A percentile compares a stretch with the other conserved stretches of the same genome.
Conservation (phyloP, 2,113 vertebrate genomes). For the Nibea albiflora region DNA sequence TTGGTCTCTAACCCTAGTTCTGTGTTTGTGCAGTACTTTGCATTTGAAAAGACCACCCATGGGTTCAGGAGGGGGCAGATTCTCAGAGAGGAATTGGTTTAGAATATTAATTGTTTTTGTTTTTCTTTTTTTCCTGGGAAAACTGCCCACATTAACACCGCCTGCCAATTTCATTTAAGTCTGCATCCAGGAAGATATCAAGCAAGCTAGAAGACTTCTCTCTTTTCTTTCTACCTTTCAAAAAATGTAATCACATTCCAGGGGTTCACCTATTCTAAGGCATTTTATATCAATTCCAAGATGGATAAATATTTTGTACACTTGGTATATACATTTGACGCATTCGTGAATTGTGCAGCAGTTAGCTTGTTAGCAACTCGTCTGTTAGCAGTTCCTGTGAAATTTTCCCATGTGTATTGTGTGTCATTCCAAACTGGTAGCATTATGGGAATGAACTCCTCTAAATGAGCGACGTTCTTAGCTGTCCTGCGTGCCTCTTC, state of each 20-base stretch:
- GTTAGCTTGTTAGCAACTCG: not conserved
- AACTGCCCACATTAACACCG: constrained; percentile 59
- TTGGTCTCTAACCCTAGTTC: constrained; percentile 42
- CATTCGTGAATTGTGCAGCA: not conserved
- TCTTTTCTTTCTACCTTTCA: not conserved
- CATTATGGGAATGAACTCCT: not conserved
- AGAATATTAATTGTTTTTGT: constrained; percentile 79
- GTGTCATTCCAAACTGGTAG: constrained; percentile 4
- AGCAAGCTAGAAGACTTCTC: not conserved
- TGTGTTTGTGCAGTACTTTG: constrained; percentile 64
- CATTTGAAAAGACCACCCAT: constrained; percentile 82
- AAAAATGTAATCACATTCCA: not conserved
- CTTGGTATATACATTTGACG: not conserved
- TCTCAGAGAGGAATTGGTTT: constrained; percentile 66
- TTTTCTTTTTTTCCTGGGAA: constrained; percentile 56
- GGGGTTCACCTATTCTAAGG: not conserved
- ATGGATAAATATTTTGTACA: no score
- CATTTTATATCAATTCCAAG: no score
- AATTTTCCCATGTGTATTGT: not conserved
- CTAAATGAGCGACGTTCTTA: not conserved
- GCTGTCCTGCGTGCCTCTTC: not conserved
- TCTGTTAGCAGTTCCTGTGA: not conserved
- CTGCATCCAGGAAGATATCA: constrained; percentile 8
- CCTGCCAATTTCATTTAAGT: constrained; percentile 34
- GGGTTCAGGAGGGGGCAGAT: constrained; percentile 68